Conservation (phyloP, 2,888 invertebrate species). For the Onchidella celtica region DNA sequence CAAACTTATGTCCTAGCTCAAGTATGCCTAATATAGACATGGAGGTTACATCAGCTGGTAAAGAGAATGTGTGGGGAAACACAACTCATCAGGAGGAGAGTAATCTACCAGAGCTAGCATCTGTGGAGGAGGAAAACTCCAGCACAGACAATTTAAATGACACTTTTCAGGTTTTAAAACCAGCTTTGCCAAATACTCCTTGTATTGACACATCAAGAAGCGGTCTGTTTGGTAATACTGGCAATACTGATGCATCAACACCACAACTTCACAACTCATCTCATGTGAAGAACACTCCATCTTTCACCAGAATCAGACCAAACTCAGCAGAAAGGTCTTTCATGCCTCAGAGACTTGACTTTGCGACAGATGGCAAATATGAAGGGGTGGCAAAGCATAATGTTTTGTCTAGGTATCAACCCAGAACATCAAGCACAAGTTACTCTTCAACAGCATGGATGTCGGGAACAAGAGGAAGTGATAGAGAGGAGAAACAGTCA, state of each 20-base stretch:
- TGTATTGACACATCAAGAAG: conserved; percentile 28
- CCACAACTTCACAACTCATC: neutral
- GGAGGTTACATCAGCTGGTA: neutral
- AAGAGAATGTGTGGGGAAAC: neutral
- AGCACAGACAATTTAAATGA: conserved; percentile 35
- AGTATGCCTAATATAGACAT: neutral
- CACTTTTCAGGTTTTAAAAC: conserved; percentile 38
- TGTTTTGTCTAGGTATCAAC: neutral
- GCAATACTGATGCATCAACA: neutral
- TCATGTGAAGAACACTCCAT: neutral
- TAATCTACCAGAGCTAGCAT: neutral
- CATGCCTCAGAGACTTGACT: conserved; percentile 7
- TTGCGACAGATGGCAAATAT: neutral
- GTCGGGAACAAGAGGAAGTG: neutral
- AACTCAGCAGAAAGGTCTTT: neutral
- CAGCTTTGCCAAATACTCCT: conserved; percentile 21
- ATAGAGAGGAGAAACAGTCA: neutral
- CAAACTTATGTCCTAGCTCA: neutral
- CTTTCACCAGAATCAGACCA: neutral
- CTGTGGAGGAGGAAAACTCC: neutral
- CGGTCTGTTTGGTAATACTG: too few species aligned
- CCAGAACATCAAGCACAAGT: neutral
- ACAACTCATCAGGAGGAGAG: neutral
- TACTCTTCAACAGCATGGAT: neutral
- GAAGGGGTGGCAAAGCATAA: neutral